These are phyloP conservation scores for Corapipo altera DNA, from an alignment of 2,113 vertebrate species.

Conservation along the genomic window DNA sequence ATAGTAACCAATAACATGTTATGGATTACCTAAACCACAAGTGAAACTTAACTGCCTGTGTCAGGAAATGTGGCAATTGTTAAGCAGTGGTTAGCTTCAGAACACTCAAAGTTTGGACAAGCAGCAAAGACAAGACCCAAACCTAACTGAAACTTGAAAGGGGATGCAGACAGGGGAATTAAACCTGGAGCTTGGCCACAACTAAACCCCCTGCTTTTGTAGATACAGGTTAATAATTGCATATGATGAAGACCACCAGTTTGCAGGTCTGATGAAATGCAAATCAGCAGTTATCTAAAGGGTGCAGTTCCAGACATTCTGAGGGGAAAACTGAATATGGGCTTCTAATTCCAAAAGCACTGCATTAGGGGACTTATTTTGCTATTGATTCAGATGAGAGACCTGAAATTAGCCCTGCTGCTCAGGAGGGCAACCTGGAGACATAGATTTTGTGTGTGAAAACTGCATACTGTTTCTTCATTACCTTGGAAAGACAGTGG, in stretches of 20 bases:
- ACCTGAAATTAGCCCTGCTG: background rate
- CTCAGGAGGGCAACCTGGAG: background rate
- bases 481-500: background rate
- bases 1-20: background rate
- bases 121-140: background rate
- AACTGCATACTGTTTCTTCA: background rate
- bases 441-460: background rate
- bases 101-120: background rate
- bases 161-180: background rate
- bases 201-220: background rate
- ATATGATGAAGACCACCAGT: background rate
- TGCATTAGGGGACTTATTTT: background rate
- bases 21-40: slow-evolving; percentile 46
- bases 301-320: background rate
- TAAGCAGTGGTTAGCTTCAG: slow-evolving; percentile 36
- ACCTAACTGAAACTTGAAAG: background rate
- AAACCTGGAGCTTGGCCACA: background rate
- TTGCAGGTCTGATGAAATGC: background rate
- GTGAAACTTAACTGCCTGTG: slow-evolving; percentile 19
- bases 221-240: background rate
- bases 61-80: slow-evolving; percentile 50
- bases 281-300: background rate
- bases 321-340: background rate
- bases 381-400: background rate
- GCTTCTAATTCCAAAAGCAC: background rate